Conservation (phyloP, 1,140 invertebrate genomes). For the Pollicipes pollicipes region DNA sequence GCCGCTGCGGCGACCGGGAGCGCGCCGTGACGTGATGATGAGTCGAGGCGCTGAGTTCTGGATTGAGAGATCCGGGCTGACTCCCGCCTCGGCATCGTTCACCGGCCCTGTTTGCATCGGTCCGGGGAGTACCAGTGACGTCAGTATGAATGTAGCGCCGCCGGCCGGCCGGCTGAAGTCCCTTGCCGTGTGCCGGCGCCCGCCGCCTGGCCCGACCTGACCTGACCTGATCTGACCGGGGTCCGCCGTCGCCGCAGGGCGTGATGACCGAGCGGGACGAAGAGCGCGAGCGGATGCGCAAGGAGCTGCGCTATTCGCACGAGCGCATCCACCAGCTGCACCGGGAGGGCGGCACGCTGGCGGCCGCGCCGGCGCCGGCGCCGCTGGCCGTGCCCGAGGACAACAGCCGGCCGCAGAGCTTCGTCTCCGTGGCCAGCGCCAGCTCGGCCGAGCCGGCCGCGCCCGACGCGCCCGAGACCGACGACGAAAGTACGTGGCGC, state of each 20-base stretch:
- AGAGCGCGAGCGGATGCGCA: slow-evolving; percentile 48
- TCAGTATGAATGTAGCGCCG: too few relatives aligned
- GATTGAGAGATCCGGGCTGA: too few relatives aligned
- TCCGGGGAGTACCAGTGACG: too few relatives aligned
- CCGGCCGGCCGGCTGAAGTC: too few relatives aligned
- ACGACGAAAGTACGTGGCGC: not conserved
- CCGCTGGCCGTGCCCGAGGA: slow-evolving; percentile 10
- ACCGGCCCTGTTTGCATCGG: too few relatives aligned
- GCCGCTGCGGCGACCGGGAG: too few relatives aligned
- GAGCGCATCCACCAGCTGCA: slow-evolving; percentile 44
- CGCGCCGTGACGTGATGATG: too few relatives aligned
- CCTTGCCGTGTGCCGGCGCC: too few relatives aligned
- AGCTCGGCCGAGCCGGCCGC: slow-evolving; percentile 7
- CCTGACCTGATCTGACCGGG: too few relatives aligned
- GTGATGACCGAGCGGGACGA: slow-evolving; percentile 53
- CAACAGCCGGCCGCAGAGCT: slow-evolving; percentile 14
- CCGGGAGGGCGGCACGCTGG: slow-evolving; percentile 9
- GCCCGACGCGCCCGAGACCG: not conserved
- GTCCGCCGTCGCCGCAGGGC: slow-evolving; percentile 36
- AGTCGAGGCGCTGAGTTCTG: too few relatives aligned
- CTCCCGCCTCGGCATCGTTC: too few relatives aligned
- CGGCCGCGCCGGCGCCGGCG: slow-evolving; percentile 6
- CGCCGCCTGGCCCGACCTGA: too few relatives aligned
- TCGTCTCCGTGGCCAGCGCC: slow-evolving; percentile 14
- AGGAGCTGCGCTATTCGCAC: slow-evolving; percentile 46